These are phyloP conservation scores for Graphium colonna DNA, from an alignment of 2,888 invertebrate genomes.

Conservation along the genomic window DNA sequence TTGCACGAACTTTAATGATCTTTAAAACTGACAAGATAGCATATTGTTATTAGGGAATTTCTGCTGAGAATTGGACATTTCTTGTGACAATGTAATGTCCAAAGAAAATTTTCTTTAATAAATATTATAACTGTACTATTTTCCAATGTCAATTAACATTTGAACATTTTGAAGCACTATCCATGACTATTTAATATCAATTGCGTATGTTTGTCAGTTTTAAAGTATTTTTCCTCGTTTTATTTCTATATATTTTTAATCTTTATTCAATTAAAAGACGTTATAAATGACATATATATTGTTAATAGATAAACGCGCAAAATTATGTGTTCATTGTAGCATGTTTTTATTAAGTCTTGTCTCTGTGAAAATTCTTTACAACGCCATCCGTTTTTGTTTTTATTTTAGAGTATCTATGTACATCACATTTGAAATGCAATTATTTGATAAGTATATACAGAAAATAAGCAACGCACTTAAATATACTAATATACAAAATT, in stretches of 20 bases:
- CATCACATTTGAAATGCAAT: slow-evolving; percentile 19
- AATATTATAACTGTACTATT: background rate
- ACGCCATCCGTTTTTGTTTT: background rate
- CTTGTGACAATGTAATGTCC: too few species aligned
- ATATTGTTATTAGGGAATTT: too few species aligned
- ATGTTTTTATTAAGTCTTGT: too few species aligned
- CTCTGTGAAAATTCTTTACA: background rate
- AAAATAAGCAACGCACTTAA: slow-evolving; percentile 2
- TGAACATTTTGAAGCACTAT: background rate
- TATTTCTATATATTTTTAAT: background rate
- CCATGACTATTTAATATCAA: slow-evolving; percentile 1
- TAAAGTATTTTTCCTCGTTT: background rate
- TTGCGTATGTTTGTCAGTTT: slow-evolving; percentile 10
- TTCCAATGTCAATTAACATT: too few species aligned
- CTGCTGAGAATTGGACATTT: too few species aligned
- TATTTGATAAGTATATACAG: slow-evolving; percentile 9
- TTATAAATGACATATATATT: background rate
- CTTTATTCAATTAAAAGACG: slow-evolving; percentile 11
- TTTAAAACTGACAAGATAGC: too few species aligned
- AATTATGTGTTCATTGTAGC: too few species aligned
- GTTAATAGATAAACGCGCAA: background rate
- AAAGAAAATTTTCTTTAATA: background rate
- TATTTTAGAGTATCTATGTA: slow-evolving; percentile 1
- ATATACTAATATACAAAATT: background rate
- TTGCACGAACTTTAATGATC: too few species aligned